A percentile compares a stretch with the other conserved stretches of the same genome.
These are phyloP conservation scores for Muschampia plurimacula DNA, from an alignment of 2,888 invertebrate genomes.

Conservation along the genomic window DNA sequence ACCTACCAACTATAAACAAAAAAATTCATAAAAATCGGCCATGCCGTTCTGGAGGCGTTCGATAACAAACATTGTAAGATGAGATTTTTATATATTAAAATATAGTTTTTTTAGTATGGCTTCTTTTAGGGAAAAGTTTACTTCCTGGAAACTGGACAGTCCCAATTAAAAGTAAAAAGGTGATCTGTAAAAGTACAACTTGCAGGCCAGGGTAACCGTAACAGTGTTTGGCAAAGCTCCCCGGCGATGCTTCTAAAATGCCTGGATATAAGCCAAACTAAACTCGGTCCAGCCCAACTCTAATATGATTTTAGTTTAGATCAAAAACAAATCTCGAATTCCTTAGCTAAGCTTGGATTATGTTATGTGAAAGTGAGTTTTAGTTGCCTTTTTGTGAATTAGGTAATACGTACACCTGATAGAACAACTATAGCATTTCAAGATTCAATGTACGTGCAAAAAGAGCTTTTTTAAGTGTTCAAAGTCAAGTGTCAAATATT, in stretches of 20 bases:
- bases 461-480: no score
- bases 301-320: conserved; percentile 76
- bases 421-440: neutral
- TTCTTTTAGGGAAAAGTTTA: neutral
- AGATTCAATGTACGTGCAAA: no score
- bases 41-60: no score
- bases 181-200: conserved; percentile 19
- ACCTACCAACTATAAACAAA: no score
- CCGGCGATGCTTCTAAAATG: conserved; percentile 39
- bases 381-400: conserved; percentile 2
- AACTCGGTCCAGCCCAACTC: conserved; percentile 62
- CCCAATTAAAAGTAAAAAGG: conserved; percentile 32
- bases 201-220: conserved; percentile 25
- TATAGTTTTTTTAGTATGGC: neutral
- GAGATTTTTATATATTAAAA: no score
- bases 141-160: neutral
- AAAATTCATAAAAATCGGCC: no score
- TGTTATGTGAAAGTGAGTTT: conserved; percentile 32
- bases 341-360: conserved; percentile 41
- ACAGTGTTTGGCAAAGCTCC: conserved; percentile 32
- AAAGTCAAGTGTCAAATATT: no score
- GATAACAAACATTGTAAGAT: no score
- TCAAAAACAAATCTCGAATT: conserved; percentile 67
- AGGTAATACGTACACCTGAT: neutral
- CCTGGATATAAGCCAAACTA: conserved; percentile 72